These are phyloP conservation scores for Liasis olivaceus DNA, from an alignment of 2,797 vertebrate genomes.

Conservation along the genomic window DNA sequence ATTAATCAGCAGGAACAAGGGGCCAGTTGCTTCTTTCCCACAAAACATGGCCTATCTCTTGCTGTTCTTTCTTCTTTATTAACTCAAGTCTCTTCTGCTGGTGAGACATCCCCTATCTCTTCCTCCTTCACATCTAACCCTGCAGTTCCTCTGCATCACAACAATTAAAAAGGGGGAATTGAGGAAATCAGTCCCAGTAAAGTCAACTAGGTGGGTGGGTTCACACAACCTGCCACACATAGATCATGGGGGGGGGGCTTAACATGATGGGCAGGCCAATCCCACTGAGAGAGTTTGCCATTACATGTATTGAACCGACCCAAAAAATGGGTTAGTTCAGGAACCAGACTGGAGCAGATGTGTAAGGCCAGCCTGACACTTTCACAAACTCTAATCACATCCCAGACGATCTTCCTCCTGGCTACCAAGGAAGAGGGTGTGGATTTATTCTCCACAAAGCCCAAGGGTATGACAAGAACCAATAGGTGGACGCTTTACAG, in stretches of 20 bases:
- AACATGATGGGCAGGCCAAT: neutral
- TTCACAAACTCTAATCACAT: neutral
- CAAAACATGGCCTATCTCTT: neutral
- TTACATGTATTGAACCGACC: neutral
- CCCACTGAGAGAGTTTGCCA: neutral
- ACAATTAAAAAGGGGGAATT: neutral
- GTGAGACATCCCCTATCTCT: neutral
- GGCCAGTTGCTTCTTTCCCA: too few relatives aligned
- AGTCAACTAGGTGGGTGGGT: neutral
- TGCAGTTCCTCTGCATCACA: neutral
- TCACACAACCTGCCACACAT: neutral
- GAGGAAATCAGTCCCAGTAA: neutral
- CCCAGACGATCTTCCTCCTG: neutral
- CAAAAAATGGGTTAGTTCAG: neutral
- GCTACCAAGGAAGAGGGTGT: neutral
- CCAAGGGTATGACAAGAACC: neutral
- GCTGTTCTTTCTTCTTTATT: neutral
- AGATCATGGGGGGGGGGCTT: neutral
- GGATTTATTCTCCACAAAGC: neutral
- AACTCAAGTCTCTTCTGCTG: neutral
- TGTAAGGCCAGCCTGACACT: neutral
- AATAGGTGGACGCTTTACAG: neutral
- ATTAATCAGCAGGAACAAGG: too few relatives aligned
- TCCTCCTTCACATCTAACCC: neutral
- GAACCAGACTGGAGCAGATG: neutral